A percentile compares a stretch with the other conserved stretches of the same genome.
phyloP scores from a whole-genome alignment of 2,888 invertebrate species.

The Neoitamus cyanurus region DNA sequence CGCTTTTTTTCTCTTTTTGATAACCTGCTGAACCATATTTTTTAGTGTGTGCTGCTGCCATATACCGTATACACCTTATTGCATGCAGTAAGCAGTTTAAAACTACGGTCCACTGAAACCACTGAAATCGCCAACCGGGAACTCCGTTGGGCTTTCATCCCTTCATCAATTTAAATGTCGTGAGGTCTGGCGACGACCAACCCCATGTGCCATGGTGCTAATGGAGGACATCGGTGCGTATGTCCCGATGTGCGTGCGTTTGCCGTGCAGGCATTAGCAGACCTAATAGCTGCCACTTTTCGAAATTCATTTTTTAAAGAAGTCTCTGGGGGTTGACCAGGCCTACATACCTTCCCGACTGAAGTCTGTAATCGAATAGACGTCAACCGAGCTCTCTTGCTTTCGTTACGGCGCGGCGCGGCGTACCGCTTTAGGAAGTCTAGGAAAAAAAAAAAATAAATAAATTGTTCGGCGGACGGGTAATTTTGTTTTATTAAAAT shows the following conservation, averaged over 20 bases:
- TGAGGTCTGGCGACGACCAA: background rate
- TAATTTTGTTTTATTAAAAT: constrained; percentile 39
- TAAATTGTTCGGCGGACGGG: constrained; percentile 16
- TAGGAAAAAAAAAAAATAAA: background rate
- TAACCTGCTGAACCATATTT: too few species aligned
- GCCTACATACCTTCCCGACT: background rate
- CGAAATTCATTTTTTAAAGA: constrained; percentile 46
- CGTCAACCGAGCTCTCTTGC: constrained; percentile 5
- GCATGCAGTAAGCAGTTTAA: background rate
- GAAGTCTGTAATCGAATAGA: constrained; percentile 22
- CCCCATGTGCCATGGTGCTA: constrained; percentile 33
- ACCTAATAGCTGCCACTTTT: constrained; percentile 45
- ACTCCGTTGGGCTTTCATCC: constrained; percentile 19
- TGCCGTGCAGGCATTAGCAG: constrained; percentile 18
- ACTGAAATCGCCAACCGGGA: background rate
- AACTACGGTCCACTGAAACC: background rate
- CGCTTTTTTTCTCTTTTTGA: too few species aligned
- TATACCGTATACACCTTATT: background rate
- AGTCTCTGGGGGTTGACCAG: constrained; percentile 45
- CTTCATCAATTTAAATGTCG: constrained; percentile 21
- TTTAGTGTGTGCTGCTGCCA: background rate
- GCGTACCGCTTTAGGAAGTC: background rate
- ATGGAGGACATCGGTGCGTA: constrained; percentile 34
- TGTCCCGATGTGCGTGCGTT: constrained; percentile 26
- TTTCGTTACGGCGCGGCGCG: background rate